Percentiles rank a stretch among this genome's conserved stretches.
Conservation (phyloP, 2,888 invertebrate genomes). For the Saturnia pavonia region DNA sequence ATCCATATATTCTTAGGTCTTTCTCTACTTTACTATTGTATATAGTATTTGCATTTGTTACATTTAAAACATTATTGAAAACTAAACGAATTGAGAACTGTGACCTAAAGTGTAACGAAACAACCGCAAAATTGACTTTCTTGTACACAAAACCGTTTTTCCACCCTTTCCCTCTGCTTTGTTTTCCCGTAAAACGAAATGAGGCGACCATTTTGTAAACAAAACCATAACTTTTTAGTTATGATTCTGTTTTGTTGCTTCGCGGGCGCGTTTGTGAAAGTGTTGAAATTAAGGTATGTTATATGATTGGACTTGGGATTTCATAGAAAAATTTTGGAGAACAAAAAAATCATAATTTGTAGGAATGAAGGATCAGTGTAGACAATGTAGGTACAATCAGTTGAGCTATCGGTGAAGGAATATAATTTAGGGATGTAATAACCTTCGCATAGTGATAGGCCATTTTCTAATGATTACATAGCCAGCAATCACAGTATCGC, state of each 20-base stretch:
- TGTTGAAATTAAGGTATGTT: not conserved
- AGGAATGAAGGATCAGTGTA: not conserved
- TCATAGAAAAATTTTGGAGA: not conserved
- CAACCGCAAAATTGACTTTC: not conserved
- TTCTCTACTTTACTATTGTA: no score
- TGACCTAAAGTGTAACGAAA: conserved; percentile 18
- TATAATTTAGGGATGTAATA: not conserved
- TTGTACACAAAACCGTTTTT: not conserved
- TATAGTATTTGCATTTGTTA: conserved; percentile 23
- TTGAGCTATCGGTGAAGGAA: not conserved
- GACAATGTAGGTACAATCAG: not conserved
- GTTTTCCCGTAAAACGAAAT: conserved; percentile 34
- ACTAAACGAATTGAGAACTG: not conserved
- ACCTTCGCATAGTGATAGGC: not conserved
- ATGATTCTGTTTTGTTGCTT: conserved; percentile 38
- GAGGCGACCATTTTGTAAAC: conserved; percentile 50
- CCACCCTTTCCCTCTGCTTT: conserved; percentile 35
- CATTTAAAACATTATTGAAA: not conserved
- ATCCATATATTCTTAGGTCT: no score
- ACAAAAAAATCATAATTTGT: not conserved
- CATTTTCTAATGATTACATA: no score
- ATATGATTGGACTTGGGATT: not conserved
- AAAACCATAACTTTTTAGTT: conserved; percentile 56
- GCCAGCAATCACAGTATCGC: no score
- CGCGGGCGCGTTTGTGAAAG: conserved; percentile 44